Base-by-base conservation (phyloP, 2,888 invertebrate genomes). In the Ochropacha duplaris region DNA sequence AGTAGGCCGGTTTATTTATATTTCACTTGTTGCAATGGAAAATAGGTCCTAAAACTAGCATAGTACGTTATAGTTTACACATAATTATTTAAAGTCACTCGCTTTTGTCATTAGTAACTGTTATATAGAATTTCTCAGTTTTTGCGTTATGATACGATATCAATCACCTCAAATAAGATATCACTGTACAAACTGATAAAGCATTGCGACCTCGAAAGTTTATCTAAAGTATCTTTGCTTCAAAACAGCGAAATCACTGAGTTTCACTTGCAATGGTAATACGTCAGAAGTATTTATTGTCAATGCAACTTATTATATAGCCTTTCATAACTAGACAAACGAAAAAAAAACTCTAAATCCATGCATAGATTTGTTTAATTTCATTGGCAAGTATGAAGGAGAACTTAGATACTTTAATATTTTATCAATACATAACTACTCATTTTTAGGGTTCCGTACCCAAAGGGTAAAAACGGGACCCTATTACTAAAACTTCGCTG, bases 151-250 rank as follows among this genome's bases (percentile, higher is more conserved):
- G 39, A 54, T 61, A 61, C 54, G 56, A 54, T 69, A 71, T 69
- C 63, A 61, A 55, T 54, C 22, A 16, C 59, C 58, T 65, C 66
- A 66, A 68, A 69, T 61, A 68, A 66, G 61, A 70, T 67, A 68
- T 50, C 54, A 57, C 54, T 56, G 52, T 60, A 54, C 58, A 60
- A 57, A 56, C 54, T 58, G 66, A 65, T 70, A 71, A 61, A 59
- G 44, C 12, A 28, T 22, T 31, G 50, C 54, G 60, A 61, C 60
- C 62, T 56, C 64, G 60, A 62, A 62, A 59, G 6, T 56, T 54
- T 58, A 63, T 66, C 61, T 60, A 8, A 50, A 22, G 44, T 19
- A 54, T 34, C 44, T 55, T 51, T 64, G 68, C 36, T 56, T 50
- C 44, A 62, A 64, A 62, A 31, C 56, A 49, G 54, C 57, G 59